Percentiles rank a stretch among this genome's conserved stretches.
Conservation (phyloP, 2,113 vertebrate species). For the Strix uralensis region DNA sequence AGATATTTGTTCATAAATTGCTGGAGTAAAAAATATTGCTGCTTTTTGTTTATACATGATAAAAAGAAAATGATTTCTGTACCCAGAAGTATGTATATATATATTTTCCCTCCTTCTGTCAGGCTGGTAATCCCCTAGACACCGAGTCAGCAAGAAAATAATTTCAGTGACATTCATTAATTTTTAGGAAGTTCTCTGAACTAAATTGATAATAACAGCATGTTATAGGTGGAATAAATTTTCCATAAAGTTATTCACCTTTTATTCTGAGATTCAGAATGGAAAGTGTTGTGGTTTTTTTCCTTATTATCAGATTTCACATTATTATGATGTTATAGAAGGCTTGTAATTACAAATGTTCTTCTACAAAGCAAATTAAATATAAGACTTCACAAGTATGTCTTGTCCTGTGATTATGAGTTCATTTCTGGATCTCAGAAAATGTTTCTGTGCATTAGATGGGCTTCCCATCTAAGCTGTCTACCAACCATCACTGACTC, state of each 20-base stretch:
- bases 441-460: not conserved
- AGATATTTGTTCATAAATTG: constrained; percentile 54
- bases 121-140: constrained; percentile 26
- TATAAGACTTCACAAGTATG: not conserved
- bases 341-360: not conserved
- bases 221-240: constrained; percentile 13
- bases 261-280: not conserved
- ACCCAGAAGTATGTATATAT: not conserved
- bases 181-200: constrained; percentile 56
- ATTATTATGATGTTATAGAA: not conserved
- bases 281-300: not conserved
- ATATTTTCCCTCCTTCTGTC: constrained; percentile 18
- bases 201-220: constrained; percentile 32
- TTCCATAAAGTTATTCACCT: constrained; percentile 8
- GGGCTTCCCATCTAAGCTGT: not conserved
- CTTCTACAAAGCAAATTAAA: not conserved
- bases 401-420: not conserved
- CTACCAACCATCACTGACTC: not conserved
- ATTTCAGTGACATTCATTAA: constrained; percentile 49
- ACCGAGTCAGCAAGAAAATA: constrained; percentile 44
- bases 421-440: not conserved
- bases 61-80: constrained; percentile 45
- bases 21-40: not conserved
- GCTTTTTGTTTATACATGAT: constrained; percentile 54
- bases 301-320: not conserved